phyloP scores from a whole-genome alignment of 2,888 invertebrate species.

The Panopea generosa region DNA sequence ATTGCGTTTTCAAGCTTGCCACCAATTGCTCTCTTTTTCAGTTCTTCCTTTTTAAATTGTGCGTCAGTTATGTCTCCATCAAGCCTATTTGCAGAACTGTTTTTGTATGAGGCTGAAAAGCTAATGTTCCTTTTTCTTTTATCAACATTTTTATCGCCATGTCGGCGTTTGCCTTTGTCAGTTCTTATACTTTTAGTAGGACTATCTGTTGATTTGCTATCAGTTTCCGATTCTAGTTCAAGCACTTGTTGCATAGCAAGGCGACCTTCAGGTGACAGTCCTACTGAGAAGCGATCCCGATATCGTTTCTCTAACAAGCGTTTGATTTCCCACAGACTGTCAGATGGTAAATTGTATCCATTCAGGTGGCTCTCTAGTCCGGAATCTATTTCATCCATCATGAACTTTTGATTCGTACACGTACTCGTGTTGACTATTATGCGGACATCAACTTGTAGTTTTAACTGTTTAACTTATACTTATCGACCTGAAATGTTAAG shows the following conservation, averaged over 20 bases:
- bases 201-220: neutral
- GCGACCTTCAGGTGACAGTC: conserved; percentile 64
- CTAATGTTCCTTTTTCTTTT: conserved; percentile 32
- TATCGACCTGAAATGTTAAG: no score
- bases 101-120: conserved; percentile 57
- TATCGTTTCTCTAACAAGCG: conserved; percentile 35
- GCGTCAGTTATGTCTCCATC: conserved; percentile 64
- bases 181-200: neutral
- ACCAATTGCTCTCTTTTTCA: conserved; percentile 44
- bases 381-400: neutral
- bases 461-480: no score
- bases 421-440: no score
- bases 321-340: conserved; percentile 54
- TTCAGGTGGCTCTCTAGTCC: conserved; percentile 15
- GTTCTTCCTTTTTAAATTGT: conserved; percentile 20
- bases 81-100: conserved; percentile 32
- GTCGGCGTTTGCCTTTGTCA: conserved; percentile 5
- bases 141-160: conserved; percentile 13
- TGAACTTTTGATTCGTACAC: neutral
- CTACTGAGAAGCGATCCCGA: conserved; percentile 52
- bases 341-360: conserved; percentile 50
- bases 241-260: conserved; percentile 63
- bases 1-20: conserved; percentile 61
- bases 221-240: conserved; percentile 22
- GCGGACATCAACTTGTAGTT: no score